Conservation (phyloP, 2,888 invertebrate species). For the Scotopteryx bipunctaria region DNA sequence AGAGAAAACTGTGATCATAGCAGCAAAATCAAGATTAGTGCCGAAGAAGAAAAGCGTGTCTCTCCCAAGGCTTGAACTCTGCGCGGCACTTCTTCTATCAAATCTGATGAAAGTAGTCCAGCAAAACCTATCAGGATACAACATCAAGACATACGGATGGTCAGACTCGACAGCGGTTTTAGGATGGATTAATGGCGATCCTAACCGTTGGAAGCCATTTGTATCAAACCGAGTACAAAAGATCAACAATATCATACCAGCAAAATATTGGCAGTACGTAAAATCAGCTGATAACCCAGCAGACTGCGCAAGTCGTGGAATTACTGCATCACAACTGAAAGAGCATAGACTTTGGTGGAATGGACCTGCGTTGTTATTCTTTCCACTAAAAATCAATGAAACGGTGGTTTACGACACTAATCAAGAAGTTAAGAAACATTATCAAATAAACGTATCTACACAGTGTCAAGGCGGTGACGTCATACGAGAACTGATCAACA, state of each 20-base stretch:
- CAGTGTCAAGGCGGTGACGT: no score
- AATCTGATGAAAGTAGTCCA: neutral
- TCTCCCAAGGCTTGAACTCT: no score
- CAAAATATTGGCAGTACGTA: neutral
- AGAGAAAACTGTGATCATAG: neutral
- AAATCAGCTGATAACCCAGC: slow-evolving; percentile 9
- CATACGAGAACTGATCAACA: no score
- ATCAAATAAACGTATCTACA: no score
- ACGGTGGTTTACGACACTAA: no score
- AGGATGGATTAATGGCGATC: slow-evolving; percentile 32
- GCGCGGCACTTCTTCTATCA: no score
- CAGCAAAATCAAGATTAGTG: slow-evolving; percentile 15
- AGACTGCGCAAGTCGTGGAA: slow-evolving; percentile 30
- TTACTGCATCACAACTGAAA: slow-evolving; percentile 12
- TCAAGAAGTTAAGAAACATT: no score
- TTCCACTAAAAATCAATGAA: no score
- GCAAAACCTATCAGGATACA: neutral
- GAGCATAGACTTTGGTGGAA: slow-evolving; percentile 28
- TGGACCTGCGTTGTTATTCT: slow-evolving; percentile 6
- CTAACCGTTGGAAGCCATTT: slow-evolving; percentile 32
- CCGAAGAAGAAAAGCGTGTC: no score
- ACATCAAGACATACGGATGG: slow-evolving; percentile 18
- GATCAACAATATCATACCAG: slow-evolving; percentile 15
- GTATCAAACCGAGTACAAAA: slow-evolving; percentile 32
- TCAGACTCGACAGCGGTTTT: slow-evolving; percentile 31